Percentiles rank a stretch among this genome's conserved stretches.
Conservation (phyloP, 1,140 invertebrate genomes). For the Papilio glaucus region DNA sequence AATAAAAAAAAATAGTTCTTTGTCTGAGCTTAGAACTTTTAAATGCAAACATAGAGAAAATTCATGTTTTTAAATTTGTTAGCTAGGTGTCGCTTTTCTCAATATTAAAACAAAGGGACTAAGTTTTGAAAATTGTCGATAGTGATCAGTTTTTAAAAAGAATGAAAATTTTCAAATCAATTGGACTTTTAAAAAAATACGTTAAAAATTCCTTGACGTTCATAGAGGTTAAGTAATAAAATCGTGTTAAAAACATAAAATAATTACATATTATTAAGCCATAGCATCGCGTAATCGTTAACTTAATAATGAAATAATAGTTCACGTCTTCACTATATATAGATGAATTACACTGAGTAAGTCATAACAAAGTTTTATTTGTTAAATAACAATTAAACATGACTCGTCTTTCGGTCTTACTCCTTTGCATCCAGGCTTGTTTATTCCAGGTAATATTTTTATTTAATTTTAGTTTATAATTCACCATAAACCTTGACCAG, state of each 20-base stretch:
- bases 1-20: no score
- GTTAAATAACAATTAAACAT: not conserved
- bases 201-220: no score
- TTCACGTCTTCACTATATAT: not conserved
- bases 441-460: not conserved
- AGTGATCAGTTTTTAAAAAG: no score
- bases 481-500: no score
- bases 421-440: not conserved
- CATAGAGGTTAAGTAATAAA: no score
- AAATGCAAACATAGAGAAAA: not conserved
- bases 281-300: not conserved
- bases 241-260: not conserved
- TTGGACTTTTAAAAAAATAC: no score
- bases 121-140: no score
- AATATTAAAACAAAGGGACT: no score
- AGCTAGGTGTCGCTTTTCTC: not conserved
- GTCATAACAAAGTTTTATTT: not conserved
- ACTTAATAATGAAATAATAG: constrained; percentile 9
- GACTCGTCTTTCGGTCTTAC: not conserved
- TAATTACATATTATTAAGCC: not conserved
- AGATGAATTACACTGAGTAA: not conserved
- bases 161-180: no score
- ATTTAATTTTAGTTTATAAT: no score
- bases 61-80: not conserved
- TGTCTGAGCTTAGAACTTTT: no score